Base-by-base conservation (phyloP, 2,797 vertebrate species). In the Hemibagrus guttatus region DNA sequence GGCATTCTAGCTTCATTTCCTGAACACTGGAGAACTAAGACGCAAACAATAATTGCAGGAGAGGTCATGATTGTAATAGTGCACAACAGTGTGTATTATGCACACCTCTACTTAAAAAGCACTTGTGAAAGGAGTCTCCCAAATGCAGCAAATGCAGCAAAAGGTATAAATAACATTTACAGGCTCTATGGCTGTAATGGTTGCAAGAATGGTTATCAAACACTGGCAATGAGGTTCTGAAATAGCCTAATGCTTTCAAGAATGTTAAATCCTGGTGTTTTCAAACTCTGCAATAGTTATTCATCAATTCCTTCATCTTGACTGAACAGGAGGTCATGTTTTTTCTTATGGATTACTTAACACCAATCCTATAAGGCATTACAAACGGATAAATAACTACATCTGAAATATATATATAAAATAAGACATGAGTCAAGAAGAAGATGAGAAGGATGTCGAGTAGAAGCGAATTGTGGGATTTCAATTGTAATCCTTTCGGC, bases 381-480 rank as follows among this genome's bases (percentile, higher is more conserved):
- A 31, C 7, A 21, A 6, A 21, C 35, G 54, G 9, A 56, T 58
- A 56, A 78, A 78, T 31, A 21, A 23, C 39, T 52, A 3, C 0
- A 52, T 49, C 46, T 49, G 46, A 49, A 49, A 7, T 75, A 4
- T 26, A 16, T 74, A 49, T 74, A 49, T 74, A 49, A 26, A 2
- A 69, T 58, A 31, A 3, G 8, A 59, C 3, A 42, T 8, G 56
- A 80, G 12, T 26, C 26, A 81, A 59, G 59, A 81, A 19, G 1
- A 26, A 81, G 14, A 46, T 49, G 16, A 49, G 8, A 12, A 68
- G 7, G 13, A 74, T 35, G n/a, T 63, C 9, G 17, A 49, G 72
- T 81, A 81, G 61, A 54, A 58, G 52, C 49, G 49, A 87, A 80
- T 81, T 63, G 14, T 17, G 54, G 71, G 85, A 76, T 28, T 81